Conservation (phyloP, 2,113 vertebrate genomes). For the Azemiops feae region DNA sequence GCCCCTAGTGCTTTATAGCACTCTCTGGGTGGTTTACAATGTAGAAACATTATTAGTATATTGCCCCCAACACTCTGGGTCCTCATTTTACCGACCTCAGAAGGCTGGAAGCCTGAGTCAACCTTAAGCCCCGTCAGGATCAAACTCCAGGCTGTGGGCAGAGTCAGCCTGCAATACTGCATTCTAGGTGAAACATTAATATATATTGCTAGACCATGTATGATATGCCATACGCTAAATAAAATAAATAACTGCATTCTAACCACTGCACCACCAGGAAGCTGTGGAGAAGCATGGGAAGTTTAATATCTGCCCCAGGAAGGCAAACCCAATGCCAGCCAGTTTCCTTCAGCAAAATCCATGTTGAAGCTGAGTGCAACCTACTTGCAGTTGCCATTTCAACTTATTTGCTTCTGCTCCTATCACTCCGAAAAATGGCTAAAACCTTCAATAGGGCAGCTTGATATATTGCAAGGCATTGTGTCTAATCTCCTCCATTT, state of each 20-base stretch:
- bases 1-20: neutral
- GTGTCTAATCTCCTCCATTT: neutral
- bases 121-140: neutral
- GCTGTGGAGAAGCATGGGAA: neutral
- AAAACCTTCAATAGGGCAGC: neutral
- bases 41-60: neutral
- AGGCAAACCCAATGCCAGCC: neutral
- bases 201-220: neutral
- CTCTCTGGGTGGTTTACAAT: neutral
- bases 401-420: neutral
- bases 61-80: neutral
- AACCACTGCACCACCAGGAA: neutral
- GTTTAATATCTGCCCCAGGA: neutral
- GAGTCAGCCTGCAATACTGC: neutral
- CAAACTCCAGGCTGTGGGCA: neutral
- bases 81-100: neutral
- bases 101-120: neutral
- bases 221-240: neutral
- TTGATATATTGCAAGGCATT: neutral
- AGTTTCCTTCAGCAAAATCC: neutral
- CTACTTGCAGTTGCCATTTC: neutral
- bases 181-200: neutral
- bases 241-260: neutral
- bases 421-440: neutral
- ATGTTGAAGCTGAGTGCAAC: neutral